A percentile compares a stretch with the other conserved stretches of the same genome.
phyloP scores from a whole-genome alignment of 2,113 vertebrate genomes.

The Tonatia bakeri region DNA sequence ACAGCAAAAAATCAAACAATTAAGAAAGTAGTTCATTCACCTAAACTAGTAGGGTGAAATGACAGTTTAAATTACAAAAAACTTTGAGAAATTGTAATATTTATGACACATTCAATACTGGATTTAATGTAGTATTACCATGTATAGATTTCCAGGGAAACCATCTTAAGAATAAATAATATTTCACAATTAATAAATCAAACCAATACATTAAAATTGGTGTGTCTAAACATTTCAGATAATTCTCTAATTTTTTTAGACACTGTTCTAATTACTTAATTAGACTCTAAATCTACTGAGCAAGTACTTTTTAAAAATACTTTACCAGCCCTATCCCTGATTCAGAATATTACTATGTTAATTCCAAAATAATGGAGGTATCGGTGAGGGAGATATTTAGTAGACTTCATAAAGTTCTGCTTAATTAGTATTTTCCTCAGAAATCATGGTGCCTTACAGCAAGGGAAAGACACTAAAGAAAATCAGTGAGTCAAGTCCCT shows the following conservation, averaged over 20 bases:
- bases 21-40: not conserved
- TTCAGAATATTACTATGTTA: not conserved
- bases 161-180: not conserved
- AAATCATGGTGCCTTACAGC: not conserved
- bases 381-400: not conserved
- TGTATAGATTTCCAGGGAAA: not conserved
- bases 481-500: not conserved
- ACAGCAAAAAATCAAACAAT: not conserved
- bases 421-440: not conserved
- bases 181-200: not conserved
- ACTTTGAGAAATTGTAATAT: not conserved
- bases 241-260: not conserved
- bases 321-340: not conserved
- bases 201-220: not conserved
- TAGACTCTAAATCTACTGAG: not conserved
- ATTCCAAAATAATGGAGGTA: not conserved
- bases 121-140: not conserved
- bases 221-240: not conserved
- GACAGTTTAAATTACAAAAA: not conserved
- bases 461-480: not conserved
- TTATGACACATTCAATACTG: not conserved
- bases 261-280: not conserved
- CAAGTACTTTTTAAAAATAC: not conserved
- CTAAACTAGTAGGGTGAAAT: not conserved
- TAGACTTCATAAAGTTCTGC: not conserved